A percentile compares a stretch with the other conserved stretches of the same genome.
Evolutionary conservation across 1,140 invertebrate genomes (phyloP).

Genomic region (Cydia pomonella): DNA sequence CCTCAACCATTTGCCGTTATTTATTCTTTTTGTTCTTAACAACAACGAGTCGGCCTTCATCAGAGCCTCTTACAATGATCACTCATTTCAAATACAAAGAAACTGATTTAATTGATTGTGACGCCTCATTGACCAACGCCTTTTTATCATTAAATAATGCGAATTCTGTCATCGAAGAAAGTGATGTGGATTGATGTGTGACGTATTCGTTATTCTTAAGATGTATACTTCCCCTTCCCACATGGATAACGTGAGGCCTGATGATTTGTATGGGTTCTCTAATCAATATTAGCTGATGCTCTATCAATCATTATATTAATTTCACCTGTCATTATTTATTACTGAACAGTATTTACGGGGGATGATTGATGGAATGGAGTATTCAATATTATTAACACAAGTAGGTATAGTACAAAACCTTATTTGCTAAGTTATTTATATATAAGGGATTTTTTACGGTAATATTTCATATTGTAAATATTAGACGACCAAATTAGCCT

Average conservation of each 20-base stretch:
- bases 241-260: neutral
- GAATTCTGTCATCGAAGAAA: constrained; percentile 24
- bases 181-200: constrained; percentile 15
- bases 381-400: neutral
- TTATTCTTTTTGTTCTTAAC: constrained; percentile 25
- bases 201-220: neutral
- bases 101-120: constrained; percentile 30
- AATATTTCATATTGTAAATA: no score
- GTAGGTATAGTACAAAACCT: no score
- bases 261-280: neutral
- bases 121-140: constrained; percentile 13
- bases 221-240: neutral
- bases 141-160: constrained; percentile 25
- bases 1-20: constrained; percentile 11
- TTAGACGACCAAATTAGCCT: no score
- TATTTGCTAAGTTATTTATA: no score
- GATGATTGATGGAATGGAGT: constrained; percentile 1
- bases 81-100: constrained; percentile 27
- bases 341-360: neutral
- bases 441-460: no score
- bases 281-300: neutral
- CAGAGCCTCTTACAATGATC: constrained; percentile 15
- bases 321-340: constrained; percentile 19
- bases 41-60: neutral
- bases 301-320: constrained; percentile 18